phyloP scores from a whole-genome alignment of 2,113 vertebrate genomes.

The Crotalus viridis region DNA sequence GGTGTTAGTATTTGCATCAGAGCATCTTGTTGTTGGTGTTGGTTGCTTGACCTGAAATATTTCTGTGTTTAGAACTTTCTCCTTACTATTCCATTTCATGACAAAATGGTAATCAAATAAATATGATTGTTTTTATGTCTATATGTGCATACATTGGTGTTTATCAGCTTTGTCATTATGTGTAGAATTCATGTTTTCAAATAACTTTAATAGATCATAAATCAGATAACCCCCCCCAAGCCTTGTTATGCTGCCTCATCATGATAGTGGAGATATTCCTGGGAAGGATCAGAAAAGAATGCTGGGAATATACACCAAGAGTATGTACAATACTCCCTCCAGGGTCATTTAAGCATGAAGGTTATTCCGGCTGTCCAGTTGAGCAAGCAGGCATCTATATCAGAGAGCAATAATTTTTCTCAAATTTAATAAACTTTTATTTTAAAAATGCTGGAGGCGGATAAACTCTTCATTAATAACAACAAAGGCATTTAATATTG shows the following conservation, averaged over 20 bases:
- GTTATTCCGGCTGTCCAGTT: background rate
- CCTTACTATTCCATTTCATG: background rate
- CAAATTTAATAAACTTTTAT: background rate
- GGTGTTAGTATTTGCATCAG: background rate
- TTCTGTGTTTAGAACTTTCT: background rate
- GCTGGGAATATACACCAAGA: background rate
- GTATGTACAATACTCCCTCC: background rate
- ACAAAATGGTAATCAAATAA: background rate
- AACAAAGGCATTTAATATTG: background rate
- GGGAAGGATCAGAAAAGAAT: background rate
- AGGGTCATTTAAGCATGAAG: background rate
- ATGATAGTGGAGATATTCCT: background rate
- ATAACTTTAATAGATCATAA: background rate
- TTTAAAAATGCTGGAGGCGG: background rate
- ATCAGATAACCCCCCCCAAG: background rate
- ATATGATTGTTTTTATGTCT: background rate
- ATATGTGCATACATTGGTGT: background rate
- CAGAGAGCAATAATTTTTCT: background rate
- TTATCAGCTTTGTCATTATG: background rate
- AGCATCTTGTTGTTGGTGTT: background rate
- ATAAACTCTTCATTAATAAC: background rate
- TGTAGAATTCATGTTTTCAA: background rate
- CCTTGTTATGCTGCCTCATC: background rate
- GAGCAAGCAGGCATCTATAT: background rate
- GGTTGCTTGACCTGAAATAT: background rate